Percentiles rank a stretch among this genome's conserved stretches.
Conservation (phyloP, 2,888 invertebrate genomes). For the Amblyteles armatorius region DNA sequence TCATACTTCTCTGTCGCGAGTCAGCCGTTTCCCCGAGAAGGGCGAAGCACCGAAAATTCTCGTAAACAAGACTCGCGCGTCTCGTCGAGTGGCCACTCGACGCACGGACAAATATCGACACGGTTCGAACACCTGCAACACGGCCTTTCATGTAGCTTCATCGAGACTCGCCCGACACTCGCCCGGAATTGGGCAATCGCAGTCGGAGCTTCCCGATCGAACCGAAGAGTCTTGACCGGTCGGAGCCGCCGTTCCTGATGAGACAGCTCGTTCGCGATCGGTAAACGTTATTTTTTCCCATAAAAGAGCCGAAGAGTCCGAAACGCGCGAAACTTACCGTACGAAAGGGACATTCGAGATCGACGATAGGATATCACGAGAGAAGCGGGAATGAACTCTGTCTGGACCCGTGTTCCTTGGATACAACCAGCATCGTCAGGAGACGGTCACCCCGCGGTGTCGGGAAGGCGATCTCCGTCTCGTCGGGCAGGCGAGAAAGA, state of each 20-base stretch:
- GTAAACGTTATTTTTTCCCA: background rate
- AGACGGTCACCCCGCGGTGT: constrained; percentile 64
- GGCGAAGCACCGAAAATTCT: constrained; percentile 43
- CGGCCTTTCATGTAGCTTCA: constrained; percentile 9
- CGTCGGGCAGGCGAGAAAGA: constrained; percentile 79
- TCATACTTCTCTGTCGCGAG: constrained; percentile 28
- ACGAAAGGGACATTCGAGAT: constrained; percentile 15
- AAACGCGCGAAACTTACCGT: constrained; percentile 6
- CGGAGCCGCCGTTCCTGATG: background rate
- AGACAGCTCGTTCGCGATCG: constrained; percentile 23
- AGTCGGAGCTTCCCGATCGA: background rate
- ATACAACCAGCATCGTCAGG: constrained; percentile 13
- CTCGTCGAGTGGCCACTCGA: constrained; percentile 38
- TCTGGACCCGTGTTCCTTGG: constrained; percentile 1
- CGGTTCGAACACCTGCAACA: constrained; percentile 24
- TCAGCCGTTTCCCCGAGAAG: constrained; percentile 31
- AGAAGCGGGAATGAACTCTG: constrained; percentile 13
- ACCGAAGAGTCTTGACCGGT: constrained; percentile 21
- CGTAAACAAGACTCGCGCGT: constrained; percentile 48
- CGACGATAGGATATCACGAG: constrained; percentile 18
- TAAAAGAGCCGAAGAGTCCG: background rate
- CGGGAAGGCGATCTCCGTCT: constrained; percentile 74
- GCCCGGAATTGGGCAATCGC: background rate
- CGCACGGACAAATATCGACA: constrained; percentile 39
- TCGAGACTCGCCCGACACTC: constrained; percentile 16